These are phyloP conservation scores for Aphidius gifuensis DNA, from an alignment of 1,140 invertebrate species.

Conservation along the genomic window DNA sequence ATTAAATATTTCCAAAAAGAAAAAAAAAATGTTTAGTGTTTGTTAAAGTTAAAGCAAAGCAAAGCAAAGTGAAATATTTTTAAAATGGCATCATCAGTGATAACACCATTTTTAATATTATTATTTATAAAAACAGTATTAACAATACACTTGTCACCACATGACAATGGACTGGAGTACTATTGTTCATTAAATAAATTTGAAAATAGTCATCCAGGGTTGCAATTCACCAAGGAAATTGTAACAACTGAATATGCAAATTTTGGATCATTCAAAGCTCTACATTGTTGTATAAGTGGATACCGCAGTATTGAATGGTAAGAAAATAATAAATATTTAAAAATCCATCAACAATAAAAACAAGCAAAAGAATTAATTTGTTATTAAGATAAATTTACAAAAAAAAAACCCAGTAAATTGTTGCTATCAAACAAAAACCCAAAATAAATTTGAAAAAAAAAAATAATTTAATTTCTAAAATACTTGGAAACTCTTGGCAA, in stretches of 20 bases:
- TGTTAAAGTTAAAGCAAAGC: no score
- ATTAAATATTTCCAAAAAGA: no score
- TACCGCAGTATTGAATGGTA: constrained; percentile 76
- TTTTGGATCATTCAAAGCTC: constrained; percentile 67
- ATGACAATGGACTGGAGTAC: constrained; percentile 46
- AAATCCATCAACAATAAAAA: no score
- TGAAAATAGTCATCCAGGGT: constrained; percentile 41
- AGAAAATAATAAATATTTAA: constrained; percentile 38
- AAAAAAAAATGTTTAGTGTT: no score
- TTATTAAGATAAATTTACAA: background rate
- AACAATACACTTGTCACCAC: constrained; percentile 12
- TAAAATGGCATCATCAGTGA: background rate
- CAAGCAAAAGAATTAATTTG: background rate
- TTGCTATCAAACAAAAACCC: no score
- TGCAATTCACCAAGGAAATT: constrained; percentile 71
- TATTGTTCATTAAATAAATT: constrained; percentile 50
- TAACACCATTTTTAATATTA: no score
- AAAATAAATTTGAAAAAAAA: no score
- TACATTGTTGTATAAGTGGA: constrained; percentile 71
- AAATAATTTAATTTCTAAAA: no score
- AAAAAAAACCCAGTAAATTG: background rate
- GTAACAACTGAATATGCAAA: constrained; percentile 65
- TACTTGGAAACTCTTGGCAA: no score
- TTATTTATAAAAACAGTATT: background rate
- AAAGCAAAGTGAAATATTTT: no score